phyloP scores from a whole-genome alignment of 2,888 invertebrate genomes.

The Eumerus sabulonum region DNA sequence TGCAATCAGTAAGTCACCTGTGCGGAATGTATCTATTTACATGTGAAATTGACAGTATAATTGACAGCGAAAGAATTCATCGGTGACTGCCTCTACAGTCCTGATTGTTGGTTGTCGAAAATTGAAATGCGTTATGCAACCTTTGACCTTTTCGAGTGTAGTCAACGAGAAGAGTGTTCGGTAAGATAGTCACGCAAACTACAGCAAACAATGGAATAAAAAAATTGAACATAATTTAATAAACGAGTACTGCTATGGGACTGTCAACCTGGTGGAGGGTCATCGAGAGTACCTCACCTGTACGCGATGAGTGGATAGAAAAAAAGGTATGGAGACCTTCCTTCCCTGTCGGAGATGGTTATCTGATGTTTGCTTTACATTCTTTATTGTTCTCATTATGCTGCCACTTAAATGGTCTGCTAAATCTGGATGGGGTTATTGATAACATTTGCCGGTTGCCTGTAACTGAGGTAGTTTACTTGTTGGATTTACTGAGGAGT shows the following conservation, averaged over 20 bases:
- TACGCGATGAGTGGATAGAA: background rate
- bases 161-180: conserved; percentile 2
- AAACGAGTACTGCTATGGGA: conserved; percentile 54
- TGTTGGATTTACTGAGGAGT: conserved; percentile 27
- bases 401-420: conserved; percentile 21
- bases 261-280: conserved; percentile 3
- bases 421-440: background rate
- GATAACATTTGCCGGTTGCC: background rate
- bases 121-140: conserved; percentile 18
- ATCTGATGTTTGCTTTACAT: conserved; percentile 42
- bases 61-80: conserved; percentile 38
- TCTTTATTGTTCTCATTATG: conserved; percentile 59
- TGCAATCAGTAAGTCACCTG: conserved; percentile 67
- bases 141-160: background rate
- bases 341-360: conserved; percentile 44
- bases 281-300: conserved; percentile 59
- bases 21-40: conserved; percentile 60
- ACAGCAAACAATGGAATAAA: conserved; percentile 23
- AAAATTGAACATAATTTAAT: conserved; percentile 63
- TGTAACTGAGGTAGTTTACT: background rate
- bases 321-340: conserved; percentile 28
- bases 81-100: conserved; percentile 14
- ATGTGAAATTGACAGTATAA: conserved; percentile 62
- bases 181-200: conserved; percentile 51
- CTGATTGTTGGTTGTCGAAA: conserved; percentile 36